Percentiles rank a stretch among this genome's conserved stretches.
Conservation (phyloP, 2,113 vertebrate species). For the Macaca nemestrina region DNA sequence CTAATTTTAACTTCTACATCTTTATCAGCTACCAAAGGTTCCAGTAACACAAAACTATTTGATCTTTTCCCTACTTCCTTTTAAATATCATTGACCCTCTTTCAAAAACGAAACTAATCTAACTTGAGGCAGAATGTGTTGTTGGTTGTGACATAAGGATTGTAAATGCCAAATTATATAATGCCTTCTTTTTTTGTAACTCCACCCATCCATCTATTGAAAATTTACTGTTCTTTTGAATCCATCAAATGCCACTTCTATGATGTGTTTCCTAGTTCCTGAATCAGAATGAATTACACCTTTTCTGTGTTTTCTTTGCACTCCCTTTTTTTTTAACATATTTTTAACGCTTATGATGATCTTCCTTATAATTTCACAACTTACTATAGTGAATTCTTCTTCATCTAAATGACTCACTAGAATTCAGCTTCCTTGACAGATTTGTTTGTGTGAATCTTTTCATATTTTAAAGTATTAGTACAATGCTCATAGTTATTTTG, state of each 20-base stretch:
- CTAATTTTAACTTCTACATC: not conserved
- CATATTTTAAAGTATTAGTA: not conserved
- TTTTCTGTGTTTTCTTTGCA: not conserved
- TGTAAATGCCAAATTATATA: not conserved
- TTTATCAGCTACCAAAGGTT: not conserved
- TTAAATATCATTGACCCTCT: not conserved
- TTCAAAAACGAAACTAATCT: not conserved
- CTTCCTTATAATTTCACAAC: not conserved
- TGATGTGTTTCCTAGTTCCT: not conserved
- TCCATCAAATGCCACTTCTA: not conserved
- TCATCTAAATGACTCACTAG: not conserved
- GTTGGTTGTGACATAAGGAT: not conserved
- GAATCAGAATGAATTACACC: not conserved
- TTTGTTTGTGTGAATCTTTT: not conserved
- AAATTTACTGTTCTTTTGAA: not conserved
- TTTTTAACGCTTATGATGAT: not conserved
- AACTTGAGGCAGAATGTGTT: not conserved
- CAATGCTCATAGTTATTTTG: not conserved
- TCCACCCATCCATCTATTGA: not conserved
- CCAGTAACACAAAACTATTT: not conserved
- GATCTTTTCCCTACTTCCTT: not conserved
- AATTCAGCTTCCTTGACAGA: not conserved
- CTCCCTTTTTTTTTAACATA: not conserved
- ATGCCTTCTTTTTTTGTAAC: not conserved
- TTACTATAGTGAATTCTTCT: not conserved